These are phyloP conservation scores for Nothobranchius furzeri DNA, from an alignment of 2,113 vertebrate species.

Conservation along the genomic window DNA sequence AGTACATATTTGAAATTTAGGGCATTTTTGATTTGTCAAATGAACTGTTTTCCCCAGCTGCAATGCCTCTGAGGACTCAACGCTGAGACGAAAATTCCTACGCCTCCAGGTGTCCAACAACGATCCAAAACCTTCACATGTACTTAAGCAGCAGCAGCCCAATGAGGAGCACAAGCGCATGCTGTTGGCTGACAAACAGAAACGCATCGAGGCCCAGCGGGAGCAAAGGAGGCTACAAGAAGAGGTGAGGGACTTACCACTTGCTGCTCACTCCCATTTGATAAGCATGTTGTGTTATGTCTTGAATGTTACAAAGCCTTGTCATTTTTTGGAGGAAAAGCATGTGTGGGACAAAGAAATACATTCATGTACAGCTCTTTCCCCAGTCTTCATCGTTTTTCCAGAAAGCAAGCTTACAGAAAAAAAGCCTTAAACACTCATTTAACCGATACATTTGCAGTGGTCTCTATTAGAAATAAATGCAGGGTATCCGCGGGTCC, in stretches of 20 bases:
- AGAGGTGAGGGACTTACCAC: constrained; percentile 80
- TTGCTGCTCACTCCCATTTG: too few relatives aligned
- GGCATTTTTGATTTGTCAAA: too few relatives aligned
- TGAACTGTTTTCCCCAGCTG: constrained; percentile 75
- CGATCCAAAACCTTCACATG: constrained; percentile 78
- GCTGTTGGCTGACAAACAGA: constrained; percentile 93
- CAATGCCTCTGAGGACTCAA: constrained; percentile 93
- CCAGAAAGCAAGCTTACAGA: constrained; percentile 56
- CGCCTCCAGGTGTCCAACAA: constrained; percentile 95
- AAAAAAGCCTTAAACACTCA: constrained; percentile 14
- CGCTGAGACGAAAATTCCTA: constrained; percentile 92
- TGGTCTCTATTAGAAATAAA: too few relatives aligned
- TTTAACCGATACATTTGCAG: too few relatives aligned
- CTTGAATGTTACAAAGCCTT: background rate
- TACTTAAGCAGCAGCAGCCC: constrained; percentile 93
- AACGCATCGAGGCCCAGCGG: constrained; percentile 97
- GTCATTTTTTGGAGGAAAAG: background rate
- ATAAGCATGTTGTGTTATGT: background rate
- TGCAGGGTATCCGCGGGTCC: too few relatives aligned
- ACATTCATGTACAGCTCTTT: constrained; percentile 9
- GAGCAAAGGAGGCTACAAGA: constrained; percentile 92
- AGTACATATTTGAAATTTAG: too few relatives aligned
- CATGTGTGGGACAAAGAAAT: background rate
- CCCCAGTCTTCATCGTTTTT: constrained; percentile 30
- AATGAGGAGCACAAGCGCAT: constrained; percentile 94